Conservation (phyloP, 2,113 vertebrate genomes). For the Perccottus glenii region DNA sequence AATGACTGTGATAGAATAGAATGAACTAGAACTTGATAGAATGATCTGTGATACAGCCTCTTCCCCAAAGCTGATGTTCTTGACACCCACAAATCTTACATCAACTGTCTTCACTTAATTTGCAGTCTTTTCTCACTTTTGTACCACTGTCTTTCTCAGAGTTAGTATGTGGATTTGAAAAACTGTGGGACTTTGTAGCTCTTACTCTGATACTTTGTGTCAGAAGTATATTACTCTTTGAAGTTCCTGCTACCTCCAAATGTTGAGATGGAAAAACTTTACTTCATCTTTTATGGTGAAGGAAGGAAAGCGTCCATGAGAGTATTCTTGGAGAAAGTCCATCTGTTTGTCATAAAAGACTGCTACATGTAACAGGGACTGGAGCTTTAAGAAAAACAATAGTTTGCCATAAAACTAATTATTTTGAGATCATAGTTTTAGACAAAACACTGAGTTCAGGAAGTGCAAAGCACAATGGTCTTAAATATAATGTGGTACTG, state of each 20-base stretch:
- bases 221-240: background rate
- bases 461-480: too few relatives aligned
- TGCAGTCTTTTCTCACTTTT: conserved; percentile 1
- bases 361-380: background rate
- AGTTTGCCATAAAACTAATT: background rate
- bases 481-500: too few relatives aligned
- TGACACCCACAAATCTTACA: conserved; percentile 20
- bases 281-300: background rate
- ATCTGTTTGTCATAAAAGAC: background rate
- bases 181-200: background rate
- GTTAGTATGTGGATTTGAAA: background rate
- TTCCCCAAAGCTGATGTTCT: conserved; percentile 6
- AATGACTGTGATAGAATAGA: too few relatives aligned
- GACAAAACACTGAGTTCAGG: too few relatives aligned
- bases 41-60: conserved; percentile 20
- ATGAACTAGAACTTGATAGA: too few relatives aligned
- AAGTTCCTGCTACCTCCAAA: background rate
- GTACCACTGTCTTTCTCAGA: background rate
- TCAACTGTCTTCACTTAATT: background rate
- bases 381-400: background rate
- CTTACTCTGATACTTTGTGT: background rate
- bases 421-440: background rate
- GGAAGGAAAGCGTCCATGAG: background rate
- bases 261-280: background rate
- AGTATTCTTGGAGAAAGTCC: background rate